These are phyloP conservation scores for Pogonophryne albipinna DNA, from an alignment of 2,797 vertebrate genomes.

Conservation along the genomic window DNA sequence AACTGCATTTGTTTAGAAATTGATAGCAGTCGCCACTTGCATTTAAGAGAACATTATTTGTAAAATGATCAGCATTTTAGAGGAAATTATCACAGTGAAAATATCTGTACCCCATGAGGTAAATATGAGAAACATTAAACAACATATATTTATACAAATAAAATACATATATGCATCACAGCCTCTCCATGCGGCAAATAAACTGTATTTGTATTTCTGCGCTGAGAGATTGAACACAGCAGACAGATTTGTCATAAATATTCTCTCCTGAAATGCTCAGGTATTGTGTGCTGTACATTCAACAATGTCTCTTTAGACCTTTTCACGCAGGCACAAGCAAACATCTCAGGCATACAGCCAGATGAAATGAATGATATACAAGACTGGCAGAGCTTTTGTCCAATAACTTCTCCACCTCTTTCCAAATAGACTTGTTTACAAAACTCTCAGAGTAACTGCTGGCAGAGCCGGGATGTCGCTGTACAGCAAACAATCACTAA, in stretches of 20 bases:
- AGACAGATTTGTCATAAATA: constrained; percentile 6
- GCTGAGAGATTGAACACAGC: neutral
- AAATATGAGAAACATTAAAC: neutral
- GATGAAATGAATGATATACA: constrained; percentile 59
- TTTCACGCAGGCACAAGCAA: constrained; percentile 44
- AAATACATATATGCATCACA: neutral
- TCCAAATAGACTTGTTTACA: constrained; percentile 61
- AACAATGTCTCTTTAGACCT: constrained; percentile 23
- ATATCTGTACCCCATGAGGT: neutral
- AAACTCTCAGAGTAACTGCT: constrained; percentile 46
- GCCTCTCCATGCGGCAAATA: neutral
- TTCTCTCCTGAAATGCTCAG: constrained; percentile 10
- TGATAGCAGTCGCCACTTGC: neutral
- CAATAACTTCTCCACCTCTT: constrained; percentile 44
- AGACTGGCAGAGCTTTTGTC: constrained; percentile 51
- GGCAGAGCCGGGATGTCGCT: constrained; percentile 25
- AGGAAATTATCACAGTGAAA: neutral
- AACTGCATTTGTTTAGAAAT: neutral
- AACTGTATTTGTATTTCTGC: neutral
- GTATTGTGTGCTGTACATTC: constrained; percentile 18
- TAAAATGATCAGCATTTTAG: neutral
- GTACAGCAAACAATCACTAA: constrained; percentile 48
- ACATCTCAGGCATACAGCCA: constrained; percentile 56
- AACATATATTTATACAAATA: neutral
- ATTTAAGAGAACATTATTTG: too few species aligned